Evolutionary conservation across 1,140 invertebrate genomes (phyloP), one percentile per base, ranked within the genome.

Genomic region (Leptinotarsa undecemlineata): DNA sequence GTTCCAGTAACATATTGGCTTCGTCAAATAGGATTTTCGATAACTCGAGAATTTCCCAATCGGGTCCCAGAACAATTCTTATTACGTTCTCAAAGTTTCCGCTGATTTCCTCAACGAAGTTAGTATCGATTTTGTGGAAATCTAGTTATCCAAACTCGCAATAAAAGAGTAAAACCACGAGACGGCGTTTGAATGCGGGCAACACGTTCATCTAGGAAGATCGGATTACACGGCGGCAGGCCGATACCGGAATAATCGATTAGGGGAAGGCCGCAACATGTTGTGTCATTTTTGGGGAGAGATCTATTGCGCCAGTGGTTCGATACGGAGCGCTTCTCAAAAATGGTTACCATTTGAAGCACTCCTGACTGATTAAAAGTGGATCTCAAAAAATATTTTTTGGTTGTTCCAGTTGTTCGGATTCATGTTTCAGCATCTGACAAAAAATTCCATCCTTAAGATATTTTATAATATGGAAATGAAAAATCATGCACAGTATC

Each of bases 241-340:
- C 68, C 68, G 51, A 70, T 70, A 70, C 68, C 47, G 68, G 48
- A 57, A 70, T 70, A 70, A 70, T 70, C 68, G 68, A 70, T 70
- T 57, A 21, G 42, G 68, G 68, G 48, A 51, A 17, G 68, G 48
- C 68, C 68, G 68, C 68, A 70, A 70, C 68, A 70, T 57, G 68
- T 70, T 21, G 48, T 23, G 48, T 57, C 68, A 19, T 19, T 33
- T 15, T 21, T 17, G 48, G 47, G 51, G 4, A 19, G 48, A 51
- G 51, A 21, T 51, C 47, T 60, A 47, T 57, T 70, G n/a, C 47
- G 51, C 48, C 51, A 57, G 11, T 21, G 20, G 68, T 60, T 57
- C 8, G 8, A 11, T 42, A 42, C 60, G 15, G 1, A 61, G 60
- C 17, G n/a, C 1, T 21, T 14, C 20, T 3, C n/a, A 61, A 15